phyloP scores from a whole-genome alignment of 2,888 invertebrate genomes.

The Apotomis betuletana region DNA sequence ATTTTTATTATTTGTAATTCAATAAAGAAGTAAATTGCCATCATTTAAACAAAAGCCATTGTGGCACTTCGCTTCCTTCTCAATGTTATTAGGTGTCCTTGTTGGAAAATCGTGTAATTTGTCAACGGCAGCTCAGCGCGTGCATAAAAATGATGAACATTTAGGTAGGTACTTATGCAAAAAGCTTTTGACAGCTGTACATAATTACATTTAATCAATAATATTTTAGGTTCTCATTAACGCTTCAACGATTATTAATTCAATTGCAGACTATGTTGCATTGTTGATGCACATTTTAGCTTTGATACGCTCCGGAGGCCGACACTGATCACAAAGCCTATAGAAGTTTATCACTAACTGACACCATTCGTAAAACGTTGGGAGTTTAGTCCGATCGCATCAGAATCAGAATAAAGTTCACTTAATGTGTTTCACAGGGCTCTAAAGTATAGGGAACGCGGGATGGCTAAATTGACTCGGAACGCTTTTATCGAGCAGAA shows the following conservation, averaged over 20 bases:
- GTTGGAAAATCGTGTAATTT: constrained; percentile 3
- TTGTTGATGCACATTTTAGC: not conserved
- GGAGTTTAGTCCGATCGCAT: constrained; percentile 23
- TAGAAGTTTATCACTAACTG: constrained; percentile 15
- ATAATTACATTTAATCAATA: not conserved
- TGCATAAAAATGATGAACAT: not conserved
- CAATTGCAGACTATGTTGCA: not conserved
- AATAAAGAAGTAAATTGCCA: constrained; percentile 35
- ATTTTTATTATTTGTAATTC: constrained; percentile 49
- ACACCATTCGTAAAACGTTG: constrained; percentile 15
- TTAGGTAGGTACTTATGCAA: not conserved
- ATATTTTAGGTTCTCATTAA: not conserved
- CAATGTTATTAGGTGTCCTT: constrained; percentile 6
- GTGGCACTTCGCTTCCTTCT: constrained; percentile 18
- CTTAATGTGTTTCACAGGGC: constrained; percentile 35
- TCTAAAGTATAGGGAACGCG: constrained; percentile 25
- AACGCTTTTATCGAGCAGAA: constrained; percentile 49
- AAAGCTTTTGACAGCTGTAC: not conserved
- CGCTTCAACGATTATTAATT: not conserved
- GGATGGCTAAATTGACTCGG: constrained; percentile 41
- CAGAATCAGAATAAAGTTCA: constrained; percentile 38
- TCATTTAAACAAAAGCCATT: constrained; percentile 33
- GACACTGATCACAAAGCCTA: not conserved
- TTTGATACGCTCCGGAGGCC: not conserved
- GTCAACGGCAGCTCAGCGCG: not conserved